Evolutionary conservation across 1,140 invertebrate genomes (phyloP).

Genomic region (Hydropsyche tenuis): DNA sequence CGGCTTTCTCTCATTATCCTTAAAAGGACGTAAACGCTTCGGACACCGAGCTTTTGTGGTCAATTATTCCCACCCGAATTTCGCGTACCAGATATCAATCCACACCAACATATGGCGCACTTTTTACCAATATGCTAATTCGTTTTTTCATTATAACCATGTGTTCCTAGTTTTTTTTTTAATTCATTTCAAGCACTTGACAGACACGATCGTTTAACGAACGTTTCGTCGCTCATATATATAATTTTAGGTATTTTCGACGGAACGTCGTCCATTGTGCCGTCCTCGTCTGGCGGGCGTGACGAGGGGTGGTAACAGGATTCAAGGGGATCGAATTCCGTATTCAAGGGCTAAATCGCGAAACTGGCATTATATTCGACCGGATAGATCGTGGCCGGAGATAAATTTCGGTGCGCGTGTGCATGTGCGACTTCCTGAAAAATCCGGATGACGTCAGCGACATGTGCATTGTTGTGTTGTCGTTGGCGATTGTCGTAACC

Average conservation of each 20-base stretch:
- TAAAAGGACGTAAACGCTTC: not conserved
- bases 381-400: not conserved
- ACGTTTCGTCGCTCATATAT: not conserved
- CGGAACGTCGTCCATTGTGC: slow-evolving; percentile 10
- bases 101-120: too few species aligned
- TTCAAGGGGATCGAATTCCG: slow-evolving; percentile 10
- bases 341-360: slow-evolving; percentile 29
- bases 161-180: too few species aligned
- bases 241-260: not conserved
- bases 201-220: not conserved
- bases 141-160: too few species aligned
- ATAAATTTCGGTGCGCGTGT: slow-evolving; percentile 4
- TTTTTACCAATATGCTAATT: too few species aligned
- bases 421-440: slow-evolving; percentile 14
- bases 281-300: slow-evolving; percentile 1
- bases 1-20: slow-evolving; percentile 15
- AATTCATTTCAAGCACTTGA: not conserved
- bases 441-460: too few species aligned
- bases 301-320: slow-evolving; percentile 15
- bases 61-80: too few species aligned
- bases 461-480: too few species aligned
- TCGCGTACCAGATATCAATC: too few species aligned
- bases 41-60: not conserved
- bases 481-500: too few species aligned
- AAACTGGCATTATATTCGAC: not conserved